These are phyloP conservation scores for Apamea anceps DNA, from an alignment of 2,888 invertebrate species.

Conservation along the genomic window DNA sequence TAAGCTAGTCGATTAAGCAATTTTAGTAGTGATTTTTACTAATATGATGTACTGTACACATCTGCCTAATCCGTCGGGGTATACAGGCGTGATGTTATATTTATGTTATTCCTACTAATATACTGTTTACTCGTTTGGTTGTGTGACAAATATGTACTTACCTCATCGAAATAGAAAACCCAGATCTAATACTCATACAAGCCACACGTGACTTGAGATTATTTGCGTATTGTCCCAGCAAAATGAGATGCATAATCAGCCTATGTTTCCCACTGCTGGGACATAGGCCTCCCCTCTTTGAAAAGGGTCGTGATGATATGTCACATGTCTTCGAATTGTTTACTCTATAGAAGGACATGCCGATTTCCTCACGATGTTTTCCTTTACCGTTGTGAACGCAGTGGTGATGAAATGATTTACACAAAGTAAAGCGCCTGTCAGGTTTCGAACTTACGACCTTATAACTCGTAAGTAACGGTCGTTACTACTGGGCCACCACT, in stretches of 20 bases:
- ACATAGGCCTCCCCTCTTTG: not conserved
- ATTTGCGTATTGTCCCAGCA: not conserved
- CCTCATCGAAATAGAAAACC: constrained; percentile 7
- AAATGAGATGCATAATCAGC: not conserved
- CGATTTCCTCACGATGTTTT: not conserved
- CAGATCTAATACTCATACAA: constrained; percentile 2
- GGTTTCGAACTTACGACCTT: not conserved
- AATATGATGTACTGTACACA: too few relatives aligned
- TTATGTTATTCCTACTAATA: not conserved
- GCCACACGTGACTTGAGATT: not conserved
- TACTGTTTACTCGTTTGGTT: not conserved
- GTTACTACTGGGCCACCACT: not conserved
- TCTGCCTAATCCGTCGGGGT: too few relatives aligned
- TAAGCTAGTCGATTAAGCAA: too few relatives aligned
- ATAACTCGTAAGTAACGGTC: too few relatives aligned
- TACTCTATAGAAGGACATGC: not conserved
- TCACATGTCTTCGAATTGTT: not conserved
- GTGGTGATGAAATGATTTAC: not conserved
- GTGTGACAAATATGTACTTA: not conserved
- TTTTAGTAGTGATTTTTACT: too few relatives aligned
- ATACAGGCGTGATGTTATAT: too few relatives aligned
- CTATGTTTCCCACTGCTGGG: not conserved
- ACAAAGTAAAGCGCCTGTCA: not conserved
- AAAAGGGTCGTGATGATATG: not conserved
- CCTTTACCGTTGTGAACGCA: not conserved